These are phyloP conservation scores for Montipora capitata DNA, from an alignment of 92 coral and sea anemone genomes.

Conservation along the genomic window DNA sequence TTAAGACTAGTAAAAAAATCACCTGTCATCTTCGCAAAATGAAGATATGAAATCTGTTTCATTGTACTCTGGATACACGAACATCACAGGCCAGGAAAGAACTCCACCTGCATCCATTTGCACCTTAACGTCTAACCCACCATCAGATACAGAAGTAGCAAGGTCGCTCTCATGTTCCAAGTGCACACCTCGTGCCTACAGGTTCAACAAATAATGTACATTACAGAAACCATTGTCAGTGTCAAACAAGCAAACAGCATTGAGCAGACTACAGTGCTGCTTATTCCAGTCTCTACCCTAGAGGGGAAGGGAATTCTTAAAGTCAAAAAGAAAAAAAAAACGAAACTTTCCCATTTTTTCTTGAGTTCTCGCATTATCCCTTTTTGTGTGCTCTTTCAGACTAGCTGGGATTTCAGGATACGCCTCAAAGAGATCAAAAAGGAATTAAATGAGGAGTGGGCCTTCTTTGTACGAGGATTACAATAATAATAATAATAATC, in stretches of 20 bases:
- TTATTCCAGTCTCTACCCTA: neutral
- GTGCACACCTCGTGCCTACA: constrained; percentile 70
- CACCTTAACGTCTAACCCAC: constrained; percentile 82
- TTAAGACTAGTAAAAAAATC: neutral
- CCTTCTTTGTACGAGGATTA: too few relatives aligned
- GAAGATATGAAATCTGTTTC: constrained; percentile 94
- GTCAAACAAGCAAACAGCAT: too few relatives aligned
- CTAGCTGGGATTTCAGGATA: too few relatives aligned
- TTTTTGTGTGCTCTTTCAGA: too few relatives aligned
- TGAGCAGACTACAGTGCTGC: too few relatives aligned
- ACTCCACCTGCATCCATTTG: constrained; percentile 74
- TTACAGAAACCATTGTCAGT: too few relatives aligned
- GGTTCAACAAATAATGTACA: neutral
- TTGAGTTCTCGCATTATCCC: too few relatives aligned
- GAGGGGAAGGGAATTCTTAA: too few relatives aligned
- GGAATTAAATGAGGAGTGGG: too few relatives aligned
- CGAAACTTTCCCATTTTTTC: neutral
- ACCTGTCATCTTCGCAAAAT: constrained; percentile 93
- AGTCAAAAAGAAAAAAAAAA: neutral
- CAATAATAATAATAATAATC: too few relatives aligned
- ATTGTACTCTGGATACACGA: constrained; percentile 92
- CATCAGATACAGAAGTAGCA: constrained; percentile 33
- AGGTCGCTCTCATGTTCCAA: constrained; percentile 54
- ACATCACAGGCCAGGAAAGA: constrained; percentile 95
- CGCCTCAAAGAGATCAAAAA: too few relatives aligned